Base-by-base conservation (phyloP, 2,888 invertebrate species). In the Epirrita christyi region DNA sequence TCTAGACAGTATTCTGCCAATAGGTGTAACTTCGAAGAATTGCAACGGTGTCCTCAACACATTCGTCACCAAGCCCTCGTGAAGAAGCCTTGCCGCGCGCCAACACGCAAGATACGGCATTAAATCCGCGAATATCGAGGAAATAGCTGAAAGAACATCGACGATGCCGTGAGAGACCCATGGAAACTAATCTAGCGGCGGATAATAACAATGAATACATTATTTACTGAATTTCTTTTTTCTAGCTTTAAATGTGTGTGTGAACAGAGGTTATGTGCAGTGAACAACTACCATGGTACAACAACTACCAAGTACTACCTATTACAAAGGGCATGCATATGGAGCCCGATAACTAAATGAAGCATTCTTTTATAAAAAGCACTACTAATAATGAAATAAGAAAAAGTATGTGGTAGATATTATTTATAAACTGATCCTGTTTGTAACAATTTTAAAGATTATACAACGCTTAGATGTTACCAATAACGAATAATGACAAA, bases 11-110 rank as follows among this genome's bases (percentile, higher is more conserved):
- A 97, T 94, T 70, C 96, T 93, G 81, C 96, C 96, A 66, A 94
- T 72, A 42, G 96, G 96, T 53, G 96, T 96, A 71, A 94, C 94
- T 85, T 97, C 96, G 89, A 95, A 96, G 91, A 96, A 94, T 77
- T 94, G 93, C 90, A 96, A 93, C 53, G 96, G 96, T 75, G 94
- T 93, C 76, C 93, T 93, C 67, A 96, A 79, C 65, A 96, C 93
- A 76, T 93, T 93, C 54, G 78, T 72, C 76, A 96, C 86, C 81
- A 96, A 86, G 45, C 82, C 77, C 63, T 83, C 80, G 88, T 95
- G 95, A 77, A 95, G 87, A 50, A 86, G 75, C 75, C 80, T 83
- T 72, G 96, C 95, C 68, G 96, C 96, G 68, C 92, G 88, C 93
- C 94, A 93, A 92, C 95, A 88, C 83, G 95, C 95, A 90, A 96